Base-by-base conservation (phyloP, 2,888 invertebrate species). In the Ichneumon xanthorius region DNA sequence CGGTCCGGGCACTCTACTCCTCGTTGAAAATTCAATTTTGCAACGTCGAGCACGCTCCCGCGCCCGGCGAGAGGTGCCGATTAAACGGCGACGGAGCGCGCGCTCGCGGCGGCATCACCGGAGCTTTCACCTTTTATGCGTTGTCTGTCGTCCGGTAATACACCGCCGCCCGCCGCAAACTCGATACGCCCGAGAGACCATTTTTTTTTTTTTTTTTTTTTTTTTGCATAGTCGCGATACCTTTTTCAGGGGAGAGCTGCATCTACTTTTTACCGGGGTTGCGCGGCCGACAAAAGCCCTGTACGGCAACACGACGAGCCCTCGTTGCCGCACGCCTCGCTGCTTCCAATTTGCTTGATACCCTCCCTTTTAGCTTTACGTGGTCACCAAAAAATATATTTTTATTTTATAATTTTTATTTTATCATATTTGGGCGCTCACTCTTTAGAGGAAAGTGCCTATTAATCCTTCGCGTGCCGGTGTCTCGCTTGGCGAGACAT, bases 1-100 rank as follows among this genome's bases (percentile, higher is more conserved):
- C 85, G 75, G 65, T 53, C 55, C 67, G 72, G 37, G 80, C 82
- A 85, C 86, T 85, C 82, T 76, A 70, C 68, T 79, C 82, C 84
- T 85, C 83, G 87, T 87, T 83, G 83, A 83, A 86, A 86, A 86
- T 87, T 80, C 87, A 85, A 85, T 87, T 85, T 85, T 81, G 86
- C 82, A 67, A 78, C 82, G 86, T 85, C 80, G 79, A 80, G 80
- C 65, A 77, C 72, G 68, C 67, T 26, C 68, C 77, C 75, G 53
- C 70, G 58, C 68, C 30, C 50, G 63, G 14, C 67, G 45, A 61
- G 75, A 80, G 71, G 81, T 83, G 71, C 73, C 85, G 82, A 87
- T 87, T 82, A 87, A 87, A 80, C 75, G 82, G 78, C 70, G 75
- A 70, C 45, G 48, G 45, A n/a, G 80, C 30, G 79, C 73, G 61